Evolutionary conservation across 2,797 vertebrate genomes (phyloP), one percentile per base, ranked within the genome.

Genomic region (Pipistrellus pipistrellus): DNA sequence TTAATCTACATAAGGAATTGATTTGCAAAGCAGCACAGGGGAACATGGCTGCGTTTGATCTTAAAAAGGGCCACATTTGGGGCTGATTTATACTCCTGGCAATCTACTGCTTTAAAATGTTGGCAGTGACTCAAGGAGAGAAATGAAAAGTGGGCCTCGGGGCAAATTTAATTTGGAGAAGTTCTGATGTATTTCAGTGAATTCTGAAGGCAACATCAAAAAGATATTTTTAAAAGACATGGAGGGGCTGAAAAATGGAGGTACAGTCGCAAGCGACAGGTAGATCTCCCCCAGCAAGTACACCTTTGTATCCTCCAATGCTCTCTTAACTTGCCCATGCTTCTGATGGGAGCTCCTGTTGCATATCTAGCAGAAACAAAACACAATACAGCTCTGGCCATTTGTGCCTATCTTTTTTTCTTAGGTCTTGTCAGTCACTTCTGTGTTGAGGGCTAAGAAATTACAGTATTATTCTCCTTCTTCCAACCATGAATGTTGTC

Each of bases 1-100:
- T 84, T 84, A 91, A 95, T 93, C 81, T 91, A 87, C 85, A 96
- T 93, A 90, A 93, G 48, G 73, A 94, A 95, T 91, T 84, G 80
- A 95, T 95, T 44, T 81, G 59, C 82, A 94, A 89, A 87, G 38
- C 71, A 93, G 7, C 66, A 89, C 68, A 20, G 2, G 20, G 35
- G 46, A 87, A 84, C 3, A 3, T 30, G 21, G 30, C 23, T 35
- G 8, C 0, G 4, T 95, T 96, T 96, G 83, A 90, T 95, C 86
- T 93, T 96, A 71, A 91, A 95, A 64, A 35, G 55, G 57, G 92
- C 53, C 57, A 94, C 76, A 93, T 89, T 76, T 51, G 51, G 84
- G 83, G 44, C 51, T 30, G 20, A 95, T 91, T 85, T 75, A 90
- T 30, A 92, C 55, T 92, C 12, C 64, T 80, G 64, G 93, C 5